Evolutionary conservation across 2,797 vertebrate genomes (phyloP), one percentile per base, ranked within the genome.

Genomic region (Peromyscus attwateri): DNA sequence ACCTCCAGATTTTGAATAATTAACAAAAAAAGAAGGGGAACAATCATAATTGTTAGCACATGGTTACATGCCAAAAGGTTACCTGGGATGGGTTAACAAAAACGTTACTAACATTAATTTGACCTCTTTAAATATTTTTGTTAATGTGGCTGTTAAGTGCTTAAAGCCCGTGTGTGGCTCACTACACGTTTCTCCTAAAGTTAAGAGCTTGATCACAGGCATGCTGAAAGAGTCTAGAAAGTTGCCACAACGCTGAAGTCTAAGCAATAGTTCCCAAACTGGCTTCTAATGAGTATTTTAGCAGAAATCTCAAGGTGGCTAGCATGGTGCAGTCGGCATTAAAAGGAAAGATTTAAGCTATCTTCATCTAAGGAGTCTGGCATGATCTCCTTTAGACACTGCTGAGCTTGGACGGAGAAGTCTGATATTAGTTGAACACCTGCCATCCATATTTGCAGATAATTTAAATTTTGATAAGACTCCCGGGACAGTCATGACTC

Each of bases 401-500:
- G 90, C 71, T 60, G 34, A 75, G 40, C 57, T 83, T 81, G 66
- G 57, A 91, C 90, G 34, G 43, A 73, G 34, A 88, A 77, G 70
- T 94, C 43, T 83, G 21, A 81, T 73, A 37, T 82, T 37, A 94
- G 40, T 77, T 76, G 57, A 93, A 93, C 21, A 29, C 57, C 10
- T 80, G 49, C 31, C 25, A 80, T 66, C 3, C 6, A 46, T 90
- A 92, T 87, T 90, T 97, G 88, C 88, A 97, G 49, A 83, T 82
- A 70, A 93, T 87, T 95, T 64, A 83, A 4, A 16, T 75, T 95
- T 92, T 90, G 92, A 96, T 95, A 92, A 93, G 37, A 97, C 68
- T n/a, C 77, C 87, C 85, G 40, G 73, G 52, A 60, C 55, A 96
- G 90, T 70, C 79, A 70, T 92, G 84, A 95, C 87, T 93, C 80